A percentile compares a stretch with the other conserved stretches of the same genome.
Conservation (phyloP, 2,888 invertebrate species). For the Acleris cristana region DNA sequence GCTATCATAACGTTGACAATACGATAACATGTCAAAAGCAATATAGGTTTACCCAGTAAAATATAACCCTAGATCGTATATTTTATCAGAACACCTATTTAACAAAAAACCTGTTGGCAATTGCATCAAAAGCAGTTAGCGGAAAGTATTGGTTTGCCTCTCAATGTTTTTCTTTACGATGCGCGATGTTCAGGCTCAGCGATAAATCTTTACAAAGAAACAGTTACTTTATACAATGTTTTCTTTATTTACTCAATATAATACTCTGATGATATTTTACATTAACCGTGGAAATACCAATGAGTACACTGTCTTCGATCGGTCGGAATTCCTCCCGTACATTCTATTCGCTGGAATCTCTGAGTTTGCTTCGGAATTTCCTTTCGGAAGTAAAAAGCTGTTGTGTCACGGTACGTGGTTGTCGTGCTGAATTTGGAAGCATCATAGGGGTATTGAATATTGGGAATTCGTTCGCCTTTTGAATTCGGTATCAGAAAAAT, state of each 20-base stretch:
- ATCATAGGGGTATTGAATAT: conserved; percentile 7
- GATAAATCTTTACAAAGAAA: too few species aligned
- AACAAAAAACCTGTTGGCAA: too few species aligned
- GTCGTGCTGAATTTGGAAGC: conserved; percentile 8
- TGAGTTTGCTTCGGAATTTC: conserved; percentile 16
- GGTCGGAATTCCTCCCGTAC: conserved; percentile 6
- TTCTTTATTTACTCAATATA: neutral
- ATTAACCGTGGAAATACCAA: conserved; percentile 3
- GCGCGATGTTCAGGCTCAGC: too few species aligned
- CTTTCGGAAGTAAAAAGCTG: conserved; percentile 9
- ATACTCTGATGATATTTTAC: neutral
- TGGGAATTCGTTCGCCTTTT: neutral
- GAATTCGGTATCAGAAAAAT: neutral
- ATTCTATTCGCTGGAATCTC: conserved; percentile 19
- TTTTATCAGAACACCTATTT: too few species aligned
- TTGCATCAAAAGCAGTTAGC: too few species aligned
- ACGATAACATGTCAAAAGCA: too few species aligned
- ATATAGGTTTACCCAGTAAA: too few species aligned
- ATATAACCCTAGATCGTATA: too few species aligned
- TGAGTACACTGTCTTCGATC: conserved; percentile 7
- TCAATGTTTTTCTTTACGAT: too few species aligned
- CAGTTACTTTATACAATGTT: too few species aligned
- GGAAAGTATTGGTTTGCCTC: too few species aligned
- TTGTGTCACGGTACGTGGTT: conserved; percentile 4
- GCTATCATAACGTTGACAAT: too few species aligned